Base-by-base conservation (phyloP, 1,140 invertebrate species). In the Scaptomyza graminum region DNA sequence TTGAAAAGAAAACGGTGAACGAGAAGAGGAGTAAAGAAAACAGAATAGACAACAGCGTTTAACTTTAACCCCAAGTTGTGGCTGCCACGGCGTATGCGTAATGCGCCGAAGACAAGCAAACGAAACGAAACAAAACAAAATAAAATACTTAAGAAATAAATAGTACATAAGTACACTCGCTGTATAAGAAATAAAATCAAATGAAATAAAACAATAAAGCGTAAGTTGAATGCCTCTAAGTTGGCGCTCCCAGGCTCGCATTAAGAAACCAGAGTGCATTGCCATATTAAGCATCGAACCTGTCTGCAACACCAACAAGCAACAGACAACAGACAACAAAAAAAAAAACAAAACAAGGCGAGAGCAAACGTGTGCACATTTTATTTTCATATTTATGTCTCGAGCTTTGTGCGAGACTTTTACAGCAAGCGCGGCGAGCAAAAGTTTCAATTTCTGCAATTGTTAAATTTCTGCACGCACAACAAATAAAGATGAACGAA, bases 381-480 rank as follows among this genome's bases (percentile, higher is more conserved):
- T 81, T 66, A 81, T 81, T 65, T 75, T 84, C 65, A 79, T 82
- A 75, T 82, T 79, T 71, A 79, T 82, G 68, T 41, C 15, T 59
- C 71, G 60, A 59, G 49, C 47, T 28, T 65, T 8, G 31, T 34
- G 60, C 37, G 57, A 34, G 55, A 67, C 25, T 68, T 61, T 56
- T 60, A 57, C 51, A 55, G 54, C 47, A 31, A 31, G 28, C 31
- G 8, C 41, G 28, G 22, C 54, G 55, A 65, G 73, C 73, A 83
- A 87, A 84, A 84, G 82, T 85, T 85, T 87, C 81, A 83, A 76
- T 84, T 84, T 84, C 81, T 71, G 76, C 81, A 87, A 84, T 84
- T 84, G 82, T 87, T 87, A 81, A 83, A 83, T 83, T 83, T 83
- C 83, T 85, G 81, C 81, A 84, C 81, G 81, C 81, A 84, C 80